phyloP scores from a whole-genome alignment of 1,140 invertebrate genomes.

The Brachionus paranguensis region DNA sequence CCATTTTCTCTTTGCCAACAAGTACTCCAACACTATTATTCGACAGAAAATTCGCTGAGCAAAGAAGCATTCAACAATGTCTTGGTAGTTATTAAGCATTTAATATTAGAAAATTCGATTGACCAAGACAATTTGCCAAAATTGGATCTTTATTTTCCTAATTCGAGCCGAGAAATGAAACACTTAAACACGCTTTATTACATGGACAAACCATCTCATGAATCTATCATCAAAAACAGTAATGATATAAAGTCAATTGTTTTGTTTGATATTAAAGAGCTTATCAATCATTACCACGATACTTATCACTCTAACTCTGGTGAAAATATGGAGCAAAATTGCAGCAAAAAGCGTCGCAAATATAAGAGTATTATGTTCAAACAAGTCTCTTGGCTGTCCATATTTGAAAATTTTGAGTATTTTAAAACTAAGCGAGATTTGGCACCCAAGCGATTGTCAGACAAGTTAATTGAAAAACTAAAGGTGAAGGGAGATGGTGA shows the following conservation, averaged over 20 bases:
- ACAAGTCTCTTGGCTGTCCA: background rate
- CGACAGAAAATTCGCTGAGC: background rate
- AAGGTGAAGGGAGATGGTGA: background rate
- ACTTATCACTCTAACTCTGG: background rate
- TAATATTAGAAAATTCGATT: background rate
- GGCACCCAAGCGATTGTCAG: background rate
- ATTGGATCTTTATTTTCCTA: background rate
- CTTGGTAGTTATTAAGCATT: background rate
- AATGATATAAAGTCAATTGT: background rate
- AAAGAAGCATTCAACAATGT: background rate
- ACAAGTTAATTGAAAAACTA: background rate
- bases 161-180: background rate
- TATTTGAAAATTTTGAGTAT: background rate
- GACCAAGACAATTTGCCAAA: background rate
- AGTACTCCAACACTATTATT: background rate
- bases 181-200: background rate
- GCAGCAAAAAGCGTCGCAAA: background rate
- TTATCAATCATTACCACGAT: background rate
- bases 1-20: background rate
- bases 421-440: background rate
- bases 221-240: background rate
- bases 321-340: background rate
- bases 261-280: background rate
- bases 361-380: background rate
- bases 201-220: background rate